Evolutionary conservation across 2,113 vertebrate species (phyloP).

Genomic region (Henicopernis longicauda): DNA sequence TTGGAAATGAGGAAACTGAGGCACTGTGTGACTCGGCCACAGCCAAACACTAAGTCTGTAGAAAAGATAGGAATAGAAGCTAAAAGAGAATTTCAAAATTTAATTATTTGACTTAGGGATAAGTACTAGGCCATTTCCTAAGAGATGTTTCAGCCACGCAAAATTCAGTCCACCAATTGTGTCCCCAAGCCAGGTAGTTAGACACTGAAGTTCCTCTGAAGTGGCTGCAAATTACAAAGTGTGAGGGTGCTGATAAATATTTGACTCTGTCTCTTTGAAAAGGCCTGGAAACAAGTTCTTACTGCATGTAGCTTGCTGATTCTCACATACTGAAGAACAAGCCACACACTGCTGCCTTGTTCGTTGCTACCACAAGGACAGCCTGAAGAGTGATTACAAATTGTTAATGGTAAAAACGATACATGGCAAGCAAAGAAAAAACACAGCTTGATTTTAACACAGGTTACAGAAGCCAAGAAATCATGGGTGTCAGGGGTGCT

Average conservation of each 20-base stretch:
- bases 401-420: neutral
- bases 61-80: neutral
- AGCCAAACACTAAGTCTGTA: neutral
- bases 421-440: neutral
- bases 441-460: neutral
- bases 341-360: neutral
- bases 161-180: neutral
- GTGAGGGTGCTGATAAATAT: neutral
- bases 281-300: neutral
- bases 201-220: neutral
- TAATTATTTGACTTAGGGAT: neutral
- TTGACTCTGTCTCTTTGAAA: neutral
- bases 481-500: neutral
- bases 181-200: neutral
- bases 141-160: neutral
- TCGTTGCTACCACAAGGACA: slow-evolving; percentile 13
- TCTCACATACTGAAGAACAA: neutral
- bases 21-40: neutral
- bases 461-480: neutral
- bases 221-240: neutral
- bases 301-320: neutral
- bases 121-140: neutral
- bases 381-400: slow-evolving; percentile 12
- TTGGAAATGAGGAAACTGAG: neutral
- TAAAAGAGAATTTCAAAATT: neutral